Evolutionary conservation across 2,888 invertebrate species (phyloP), one percentile per base, ranked within the genome.

Genomic region (Panopea generosa): DNA sequence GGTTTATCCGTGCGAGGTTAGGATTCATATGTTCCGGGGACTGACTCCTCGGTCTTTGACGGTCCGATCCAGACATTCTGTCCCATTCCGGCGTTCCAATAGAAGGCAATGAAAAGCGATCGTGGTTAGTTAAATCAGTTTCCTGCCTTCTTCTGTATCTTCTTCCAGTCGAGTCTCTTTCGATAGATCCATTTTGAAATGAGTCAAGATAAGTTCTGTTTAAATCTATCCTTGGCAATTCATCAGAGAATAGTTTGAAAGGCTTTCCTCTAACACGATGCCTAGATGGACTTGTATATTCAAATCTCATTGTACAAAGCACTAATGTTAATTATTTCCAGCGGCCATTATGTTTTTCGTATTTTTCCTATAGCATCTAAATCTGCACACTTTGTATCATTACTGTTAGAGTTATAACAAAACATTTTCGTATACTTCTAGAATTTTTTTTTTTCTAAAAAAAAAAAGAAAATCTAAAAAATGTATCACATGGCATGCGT

Each of bases 201-300:
- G 14, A 22, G 2, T 16, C 63, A 4, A 68, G 26, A 26, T 50
- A 38, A 2, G 65, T 47, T 29, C 45, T 55, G n/a, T 63, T 66
- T 20, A 65, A 66, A 3, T 76, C 75, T 18, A 65, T 60, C 26
- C 43, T 53, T 0, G 75, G 75, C 9, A 76, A 56, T 47, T 76
- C 75, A 50, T 76, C 75, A 9, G 75, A 70, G 38, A 76, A 76
- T 4, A 76, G 56, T 52, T 76, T 76, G 26, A 76, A 76, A n/a
- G 69, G 75, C 59, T 45, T 61, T 11, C 75, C 70, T 16, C 55
- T 33, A 7, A 56, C 45, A 26, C 56, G 53, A 7, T 18, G 7
- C 22, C 24, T 47, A 11, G 59, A 33, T 33, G 33, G 33, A 33
- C 11, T 33, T 33, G 33, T 33, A 33, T 33, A 33, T 33, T 33